Evolutionary conservation across 1,140 invertebrate species (phyloP).

Genomic region (Ditylenchus dipsaci): DNA sequence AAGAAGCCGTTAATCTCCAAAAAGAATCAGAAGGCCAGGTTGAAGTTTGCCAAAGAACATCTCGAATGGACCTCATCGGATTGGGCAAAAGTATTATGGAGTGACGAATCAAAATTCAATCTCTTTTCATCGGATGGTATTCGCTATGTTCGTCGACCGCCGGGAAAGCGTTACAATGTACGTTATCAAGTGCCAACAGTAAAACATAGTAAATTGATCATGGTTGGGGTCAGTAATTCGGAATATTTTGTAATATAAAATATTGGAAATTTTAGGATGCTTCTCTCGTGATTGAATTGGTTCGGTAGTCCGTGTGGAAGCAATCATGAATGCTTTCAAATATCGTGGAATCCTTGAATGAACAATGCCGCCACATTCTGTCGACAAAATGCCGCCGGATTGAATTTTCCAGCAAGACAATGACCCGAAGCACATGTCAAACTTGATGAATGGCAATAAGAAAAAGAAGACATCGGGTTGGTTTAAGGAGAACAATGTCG

Average conservation of each 20-base stretch:
- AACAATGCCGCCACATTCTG: background rate
- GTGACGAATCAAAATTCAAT: slow-evolving; percentile 42
- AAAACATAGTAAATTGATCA: slow-evolving; percentile 47
- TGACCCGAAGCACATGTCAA: background rate
- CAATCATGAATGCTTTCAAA: slow-evolving; percentile 47
- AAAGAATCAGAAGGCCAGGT: background rate
- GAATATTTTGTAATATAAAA: slow-evolving; percentile 39
- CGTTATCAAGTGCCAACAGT: slow-evolving; percentile 47
- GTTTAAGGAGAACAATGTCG: slow-evolving; percentile 18
- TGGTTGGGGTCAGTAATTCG: slow-evolving; percentile 13
- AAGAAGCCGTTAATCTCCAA: background rate
- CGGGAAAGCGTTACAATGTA: slow-evolving; percentile 23
- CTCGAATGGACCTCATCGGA: background rate
- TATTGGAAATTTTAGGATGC: slow-evolving; percentile 17
- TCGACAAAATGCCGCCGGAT: background rate
- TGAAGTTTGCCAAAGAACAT: slow-evolving; percentile 24
- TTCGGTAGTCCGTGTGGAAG: slow-evolving; percentile 52
- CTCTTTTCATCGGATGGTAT: slow-evolving; percentile 36
- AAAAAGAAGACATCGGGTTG: background rate
- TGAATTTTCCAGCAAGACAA: slow-evolving; percentile 3
- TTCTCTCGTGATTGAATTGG: slow-evolving; percentile 50
- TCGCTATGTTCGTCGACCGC: slow-evolving; percentile 26
- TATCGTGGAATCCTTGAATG: slow-evolving; percentile 13
- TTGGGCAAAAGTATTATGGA: slow-evolving; percentile 34
- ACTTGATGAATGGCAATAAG: background rate